A percentile compares a stretch with the other conserved stretches of the same genome.
phyloP scores from a whole-genome alignment of 1,140 invertebrate species.

The Trichonephila clavata region DNA sequence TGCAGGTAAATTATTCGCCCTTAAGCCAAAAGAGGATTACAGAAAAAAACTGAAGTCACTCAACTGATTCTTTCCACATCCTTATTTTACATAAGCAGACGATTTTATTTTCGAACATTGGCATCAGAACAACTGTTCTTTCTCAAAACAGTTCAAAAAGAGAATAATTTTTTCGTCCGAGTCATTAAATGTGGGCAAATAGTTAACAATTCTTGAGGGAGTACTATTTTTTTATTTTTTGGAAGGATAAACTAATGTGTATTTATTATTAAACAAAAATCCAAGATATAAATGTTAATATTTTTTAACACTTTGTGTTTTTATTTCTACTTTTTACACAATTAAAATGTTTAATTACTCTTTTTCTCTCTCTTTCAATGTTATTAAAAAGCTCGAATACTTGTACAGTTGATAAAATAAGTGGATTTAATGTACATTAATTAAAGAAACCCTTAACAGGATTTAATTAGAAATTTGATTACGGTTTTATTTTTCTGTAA shows the following conservation, averaged over 20 bases:
- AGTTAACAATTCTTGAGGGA: background rate
- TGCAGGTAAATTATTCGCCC: conserved; percentile 2
- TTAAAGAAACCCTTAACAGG: background rate
- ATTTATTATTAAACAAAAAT: background rate
- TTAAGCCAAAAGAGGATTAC: background rate
- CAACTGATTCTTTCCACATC: background rate
- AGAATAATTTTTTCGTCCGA: background rate
- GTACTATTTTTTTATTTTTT: background rate
- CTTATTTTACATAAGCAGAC: background rate
- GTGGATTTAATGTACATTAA: background rate
- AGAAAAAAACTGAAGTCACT: background rate
- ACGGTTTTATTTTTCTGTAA: background rate
- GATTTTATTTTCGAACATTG: background rate
- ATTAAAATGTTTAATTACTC: no score
- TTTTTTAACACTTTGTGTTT: background rate
- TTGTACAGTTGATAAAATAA: no score
- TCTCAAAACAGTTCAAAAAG: background rate
- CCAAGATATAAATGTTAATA: background rate
- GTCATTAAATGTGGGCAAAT: background rate
- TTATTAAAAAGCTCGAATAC: background rate
- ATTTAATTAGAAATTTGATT: background rate
- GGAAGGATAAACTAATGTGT: background rate
- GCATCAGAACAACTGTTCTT: background rate
- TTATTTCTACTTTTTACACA: background rate
- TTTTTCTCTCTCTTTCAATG: background rate